Percentiles rank a stretch among this genome's conserved stretches.
phyloP scores from a whole-genome alignment of 2,113 vertebrate species.

The Hippocampus zosterae region DNA sequence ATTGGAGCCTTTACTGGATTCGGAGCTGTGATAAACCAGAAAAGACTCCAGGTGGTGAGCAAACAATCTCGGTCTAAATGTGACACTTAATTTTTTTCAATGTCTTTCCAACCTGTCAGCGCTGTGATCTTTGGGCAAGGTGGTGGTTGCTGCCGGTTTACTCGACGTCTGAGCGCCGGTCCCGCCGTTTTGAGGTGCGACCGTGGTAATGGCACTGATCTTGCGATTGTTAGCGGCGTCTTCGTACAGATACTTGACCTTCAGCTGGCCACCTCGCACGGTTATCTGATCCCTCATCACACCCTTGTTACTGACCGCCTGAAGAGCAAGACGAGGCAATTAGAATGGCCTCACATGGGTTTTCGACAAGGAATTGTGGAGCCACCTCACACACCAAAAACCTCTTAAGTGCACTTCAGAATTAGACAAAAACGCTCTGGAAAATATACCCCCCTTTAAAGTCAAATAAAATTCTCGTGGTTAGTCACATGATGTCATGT shows the following conservation, averaged over 20 bases:
- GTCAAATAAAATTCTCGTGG: too few species aligned
- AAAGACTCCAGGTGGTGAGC: background rate
- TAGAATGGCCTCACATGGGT: too few species aligned
- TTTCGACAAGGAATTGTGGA: background rate
- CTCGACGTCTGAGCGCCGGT: slow-evolving; percentile 61
- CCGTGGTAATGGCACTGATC: slow-evolving; percentile 66
- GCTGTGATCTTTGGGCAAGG: slow-evolving; percentile 78
- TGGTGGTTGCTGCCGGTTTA: slow-evolving; percentile 56
- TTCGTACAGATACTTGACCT: slow-evolving; percentile 91
- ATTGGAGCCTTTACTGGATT: slow-evolving; percentile 68
- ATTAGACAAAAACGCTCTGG: too few species aligned
- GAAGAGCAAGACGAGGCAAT: background rate
- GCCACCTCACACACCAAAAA: background rate
- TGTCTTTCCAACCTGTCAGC: slow-evolving; percentile 68
- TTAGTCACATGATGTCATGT: too few species aligned
- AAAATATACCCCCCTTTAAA: too few species aligned
- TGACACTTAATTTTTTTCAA: too few species aligned
- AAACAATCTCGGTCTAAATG: too few species aligned
- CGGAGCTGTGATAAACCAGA: slow-evolving; percentile 45
- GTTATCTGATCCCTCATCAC: slow-evolving; percentile 80
- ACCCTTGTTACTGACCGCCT: slow-evolving; percentile 73
- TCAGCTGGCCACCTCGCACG: slow-evolving; percentile 78
- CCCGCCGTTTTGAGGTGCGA: slow-evolving; percentile 64
- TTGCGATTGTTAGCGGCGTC: slow-evolving; percentile 82
- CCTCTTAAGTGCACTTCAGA: background rate